A percentile compares a stretch with the other conserved stretches of the same genome.
Evolutionary conservation across 2,888 invertebrate genomes (phyloP).

Genomic region (Didymodactylos carnosus): DNA sequence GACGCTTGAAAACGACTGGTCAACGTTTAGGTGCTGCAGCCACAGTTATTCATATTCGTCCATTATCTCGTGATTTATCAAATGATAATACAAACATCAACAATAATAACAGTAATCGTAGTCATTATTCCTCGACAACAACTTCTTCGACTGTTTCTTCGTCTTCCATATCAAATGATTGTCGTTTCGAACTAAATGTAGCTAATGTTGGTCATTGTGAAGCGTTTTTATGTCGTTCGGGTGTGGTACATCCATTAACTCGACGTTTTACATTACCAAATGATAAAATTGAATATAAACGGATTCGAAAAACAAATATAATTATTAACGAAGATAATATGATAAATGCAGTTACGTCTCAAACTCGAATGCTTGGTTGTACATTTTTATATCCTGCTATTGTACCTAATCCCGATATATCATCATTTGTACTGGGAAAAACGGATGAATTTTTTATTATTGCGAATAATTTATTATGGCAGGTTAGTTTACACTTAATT

Average conservation of each 20-base stretch:
- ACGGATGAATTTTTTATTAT: slow-evolving; percentile 33
- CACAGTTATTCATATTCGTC: slow-evolving; percentile 25
- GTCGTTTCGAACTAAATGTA: slow-evolving; percentile 20
- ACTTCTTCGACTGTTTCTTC: neutral
- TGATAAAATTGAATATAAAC: slow-evolving; percentile 29
- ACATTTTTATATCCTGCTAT: slow-evolving; percentile 33
- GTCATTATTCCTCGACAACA: slow-evolving; percentile 17
- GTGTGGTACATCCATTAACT: slow-evolving; percentile 26
- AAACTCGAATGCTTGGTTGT: slow-evolving; percentile 31
- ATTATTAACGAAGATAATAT: slow-evolving; percentile 37
- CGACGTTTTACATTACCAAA: slow-evolving; percentile 24
- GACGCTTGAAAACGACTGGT: slow-evolving; percentile 29
- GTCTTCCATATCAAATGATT: neutral
- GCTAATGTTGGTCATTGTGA: slow-evolving; percentile 33
- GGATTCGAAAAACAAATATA: slow-evolving; percentile 31
- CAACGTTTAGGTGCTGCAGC: slow-evolving; percentile 35
- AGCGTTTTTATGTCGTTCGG: slow-evolving; percentile 28
- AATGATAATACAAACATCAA: no score
- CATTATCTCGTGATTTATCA: neutral
- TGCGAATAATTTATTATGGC: slow-evolving; percentile 49
- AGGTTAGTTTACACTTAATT: no score
- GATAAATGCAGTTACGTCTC: slow-evolving; percentile 32
- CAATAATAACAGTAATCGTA: slow-evolving; percentile 16
- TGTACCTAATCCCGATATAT: slow-evolving; percentile 30
- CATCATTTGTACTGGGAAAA: slow-evolving; percentile 20